Evolutionary conservation across 1,140 invertebrate genomes (phyloP).

Genomic region (Teleogryllus occipitalis): DNA sequence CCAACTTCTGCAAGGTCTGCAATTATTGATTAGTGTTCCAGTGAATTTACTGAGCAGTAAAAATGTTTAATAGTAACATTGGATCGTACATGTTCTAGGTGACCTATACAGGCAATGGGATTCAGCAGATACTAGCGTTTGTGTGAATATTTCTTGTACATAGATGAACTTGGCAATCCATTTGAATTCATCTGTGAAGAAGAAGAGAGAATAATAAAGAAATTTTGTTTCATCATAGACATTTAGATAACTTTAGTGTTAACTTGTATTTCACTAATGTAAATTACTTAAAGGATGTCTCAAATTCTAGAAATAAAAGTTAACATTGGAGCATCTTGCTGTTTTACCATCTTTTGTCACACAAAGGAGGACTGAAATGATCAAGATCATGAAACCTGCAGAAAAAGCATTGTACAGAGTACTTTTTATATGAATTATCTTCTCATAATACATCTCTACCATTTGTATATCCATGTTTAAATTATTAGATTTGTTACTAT

Average conservation of each 20-base stretch:
- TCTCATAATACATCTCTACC: too few relatives aligned
- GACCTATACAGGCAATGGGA: not conserved
- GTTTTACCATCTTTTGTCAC: too few relatives aligned
- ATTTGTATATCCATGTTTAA: too few relatives aligned
- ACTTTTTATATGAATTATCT: too few relatives aligned
- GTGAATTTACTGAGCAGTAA: too few relatives aligned
- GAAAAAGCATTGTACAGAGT: too few relatives aligned
- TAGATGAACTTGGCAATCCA: slow-evolving; percentile 8
- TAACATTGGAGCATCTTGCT: too few relatives aligned
- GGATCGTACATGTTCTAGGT: not conserved
- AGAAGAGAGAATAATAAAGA: slow-evolving; percentile 3
- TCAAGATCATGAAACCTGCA: too few relatives aligned
- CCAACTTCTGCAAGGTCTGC: too few relatives aligned
- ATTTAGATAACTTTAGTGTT: slow-evolving; percentile 10
- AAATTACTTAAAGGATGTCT: slow-evolving; percentile 14
- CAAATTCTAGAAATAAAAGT: slow-evolving; percentile 13
- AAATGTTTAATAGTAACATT: not conserved
- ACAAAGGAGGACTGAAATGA: too few relatives aligned
- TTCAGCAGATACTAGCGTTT: not conserved
- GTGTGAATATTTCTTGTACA: slow-evolving; percentile 8
- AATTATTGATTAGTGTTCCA: too few relatives aligned
- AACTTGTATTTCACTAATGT: slow-evolving; percentile 21
- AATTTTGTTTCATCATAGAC: slow-evolving; percentile 12
- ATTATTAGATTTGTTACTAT: too few relatives aligned
- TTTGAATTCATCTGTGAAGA: slow-evolving; percentile 10